These are phyloP conservation scores for Epinephelus malabaricus DNA, from an alignment of 2,797 vertebrate genomes.

Conservation along the genomic window DNA sequence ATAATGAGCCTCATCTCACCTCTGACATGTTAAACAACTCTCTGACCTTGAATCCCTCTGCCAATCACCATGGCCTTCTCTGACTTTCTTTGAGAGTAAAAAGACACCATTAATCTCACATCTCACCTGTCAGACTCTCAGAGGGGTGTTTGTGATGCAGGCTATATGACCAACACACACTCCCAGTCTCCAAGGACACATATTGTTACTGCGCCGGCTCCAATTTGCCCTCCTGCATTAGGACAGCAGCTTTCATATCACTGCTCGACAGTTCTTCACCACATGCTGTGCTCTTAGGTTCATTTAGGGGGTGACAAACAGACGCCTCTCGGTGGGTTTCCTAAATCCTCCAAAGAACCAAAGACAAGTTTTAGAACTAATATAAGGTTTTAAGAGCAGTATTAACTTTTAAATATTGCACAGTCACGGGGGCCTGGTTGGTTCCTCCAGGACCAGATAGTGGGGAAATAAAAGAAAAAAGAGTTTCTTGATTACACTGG, in stretches of 20 bases:
- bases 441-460: constrained; percentile 35
- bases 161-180: constrained; percentile 37
- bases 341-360: constrained; percentile 18
- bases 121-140: constrained; percentile 62
- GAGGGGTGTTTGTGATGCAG: constrained; percentile 59
- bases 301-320: constrained; percentile 27
- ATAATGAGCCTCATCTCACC: constrained; percentile 45
- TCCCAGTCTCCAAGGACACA: constrained; percentile 60
- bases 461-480: constrained; percentile 28
- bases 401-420: constrained; percentile 45
- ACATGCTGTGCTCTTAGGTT: constrained; percentile 19
- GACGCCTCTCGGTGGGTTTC: constrained; percentile 25
- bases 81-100: constrained; percentile 58
- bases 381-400: constrained; percentile 26
- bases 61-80: constrained; percentile 40
- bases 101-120: constrained; percentile 73
- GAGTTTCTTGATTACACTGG: constrained; percentile 32
- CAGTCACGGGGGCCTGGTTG: constrained; percentile 8
- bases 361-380: constrained; percentile 32
- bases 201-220: constrained; percentile 40
- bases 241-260: constrained; percentile 26
- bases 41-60: constrained; percentile 46
- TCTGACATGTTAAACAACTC: constrained; percentile 48
- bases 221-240: constrained; percentile 25
- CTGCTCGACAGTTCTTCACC: constrained; percentile 18